Evolutionary conservation across 2,113 vertebrate genomes (phyloP).

Genomic region (Epinephelus cyanopodus): DNA sequence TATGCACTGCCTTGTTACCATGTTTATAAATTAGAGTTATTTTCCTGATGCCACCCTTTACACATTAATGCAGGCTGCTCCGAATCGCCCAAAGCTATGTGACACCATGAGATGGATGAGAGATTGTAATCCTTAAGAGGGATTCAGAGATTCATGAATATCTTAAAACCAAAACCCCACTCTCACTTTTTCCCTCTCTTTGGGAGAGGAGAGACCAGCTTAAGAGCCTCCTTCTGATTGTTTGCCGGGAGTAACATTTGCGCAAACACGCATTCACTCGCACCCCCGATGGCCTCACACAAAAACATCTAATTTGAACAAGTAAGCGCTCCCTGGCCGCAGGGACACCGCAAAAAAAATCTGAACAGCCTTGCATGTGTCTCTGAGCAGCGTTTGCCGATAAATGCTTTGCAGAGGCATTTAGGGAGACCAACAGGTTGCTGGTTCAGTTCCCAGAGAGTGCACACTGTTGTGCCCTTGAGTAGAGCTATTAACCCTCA

Average conservation of each 20-base stretch:
- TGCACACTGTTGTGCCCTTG: slow-evolving; percentile 38
- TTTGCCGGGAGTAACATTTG: slow-evolving; percentile 74
- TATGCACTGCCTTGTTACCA: slow-evolving; percentile 83
- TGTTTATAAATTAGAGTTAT: slow-evolving; percentile 76
- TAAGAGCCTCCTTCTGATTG: slow-evolving; percentile 68
- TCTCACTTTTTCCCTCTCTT: slow-evolving; percentile 51
- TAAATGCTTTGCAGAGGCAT: slow-evolving; percentile 42
- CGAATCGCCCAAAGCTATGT: slow-evolving; percentile 71
- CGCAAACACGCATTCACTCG: slow-evolving; percentile 60
- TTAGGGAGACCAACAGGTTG: slow-evolving; percentile 54
- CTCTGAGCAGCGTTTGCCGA: slow-evolving; percentile 38
- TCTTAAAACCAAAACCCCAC: slow-evolving; percentile 71
- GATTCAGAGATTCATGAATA: slow-evolving; percentile 83
- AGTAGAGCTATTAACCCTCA: slow-evolving; percentile 64
- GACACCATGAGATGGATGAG: slow-evolving; percentile 74
- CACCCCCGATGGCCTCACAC: slow-evolving; percentile 56
- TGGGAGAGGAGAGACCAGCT: slow-evolving; percentile 59
- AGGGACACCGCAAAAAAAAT: slow-evolving; percentile 28
- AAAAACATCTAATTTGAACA: slow-evolving; percentile 71
- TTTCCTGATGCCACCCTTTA: slow-evolving; percentile 49
- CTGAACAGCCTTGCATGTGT: slow-evolving; percentile 18
- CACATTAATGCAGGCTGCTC: slow-evolving; percentile 74
- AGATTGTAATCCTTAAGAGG: slow-evolving; percentile 83
- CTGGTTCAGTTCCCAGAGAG: slow-evolving; percentile 60
- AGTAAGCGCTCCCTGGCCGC: slow-evolving; percentile 57